phyloP scores from a whole-genome alignment of 1,140 invertebrate genomes.

The Brachystomella parvula region DNA sequence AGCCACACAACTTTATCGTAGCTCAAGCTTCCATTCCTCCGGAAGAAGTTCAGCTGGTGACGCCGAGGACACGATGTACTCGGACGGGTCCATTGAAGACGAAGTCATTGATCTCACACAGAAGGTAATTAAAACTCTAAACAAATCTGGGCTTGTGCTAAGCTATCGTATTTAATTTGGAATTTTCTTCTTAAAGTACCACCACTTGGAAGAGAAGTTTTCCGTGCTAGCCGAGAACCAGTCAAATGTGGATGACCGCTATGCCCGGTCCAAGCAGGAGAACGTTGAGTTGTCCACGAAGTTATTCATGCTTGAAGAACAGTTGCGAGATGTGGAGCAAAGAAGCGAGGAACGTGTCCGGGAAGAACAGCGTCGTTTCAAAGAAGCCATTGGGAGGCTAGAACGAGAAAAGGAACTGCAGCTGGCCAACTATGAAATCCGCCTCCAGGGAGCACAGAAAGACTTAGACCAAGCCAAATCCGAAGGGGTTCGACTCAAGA shows the following conservation, averaged over 20 bases:
- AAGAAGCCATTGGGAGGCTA: conserved; percentile 67
- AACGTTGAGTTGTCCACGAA: conserved; percentile 80
- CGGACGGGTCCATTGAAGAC: conserved; percentile 79
- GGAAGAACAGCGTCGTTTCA: conserved; percentile 73
- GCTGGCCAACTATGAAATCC: conserved; percentile 71
- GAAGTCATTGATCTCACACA: conserved; percentile 84
- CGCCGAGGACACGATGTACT: conserved; percentile 82
- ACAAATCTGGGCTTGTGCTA: no score
- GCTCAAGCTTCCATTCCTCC: conserved; percentile 81
- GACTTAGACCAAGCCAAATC: conserved; percentile 67
- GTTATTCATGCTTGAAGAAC: conserved; percentile 84
- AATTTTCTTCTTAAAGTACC: conserved; percentile 55
- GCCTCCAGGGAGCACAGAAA: conserved; percentile 67
- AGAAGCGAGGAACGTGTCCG: conserved; percentile 72
- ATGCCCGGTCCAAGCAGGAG: conserved; percentile 76
- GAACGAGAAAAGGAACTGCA: conserved; percentile 80
- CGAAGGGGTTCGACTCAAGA: conserved; percentile 55
- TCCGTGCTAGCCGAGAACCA: conserved; percentile 75
- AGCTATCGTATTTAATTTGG: not conserved
- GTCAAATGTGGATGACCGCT: conserved; percentile 71
- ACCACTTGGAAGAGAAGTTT: conserved; percentile 83
- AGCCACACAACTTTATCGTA: conserved; percentile 65
- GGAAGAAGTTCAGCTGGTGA: conserved; percentile 79
- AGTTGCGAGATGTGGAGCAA: conserved; percentile 77
- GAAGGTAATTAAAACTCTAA: conserved; percentile 53